phyloP scores from a whole-genome alignment of 2,113 vertebrate species.

The Equus przewalskii region DNA sequence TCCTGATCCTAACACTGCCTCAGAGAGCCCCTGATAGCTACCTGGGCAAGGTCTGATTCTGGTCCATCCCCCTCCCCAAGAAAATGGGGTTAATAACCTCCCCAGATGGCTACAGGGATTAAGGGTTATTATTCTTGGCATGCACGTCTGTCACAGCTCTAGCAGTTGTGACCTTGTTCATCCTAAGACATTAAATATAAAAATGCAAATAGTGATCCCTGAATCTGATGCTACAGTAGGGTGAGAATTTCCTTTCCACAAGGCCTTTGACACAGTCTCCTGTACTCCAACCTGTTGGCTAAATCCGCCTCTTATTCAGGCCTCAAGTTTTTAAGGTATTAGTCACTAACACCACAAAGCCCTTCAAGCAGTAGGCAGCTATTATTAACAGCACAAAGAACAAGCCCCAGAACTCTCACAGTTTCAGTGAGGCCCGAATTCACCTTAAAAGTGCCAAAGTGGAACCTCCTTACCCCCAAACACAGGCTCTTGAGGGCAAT shows the following conservation, averaged over 20 bases:
- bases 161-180: slow-evolving; percentile 66
- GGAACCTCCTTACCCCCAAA: neutral
- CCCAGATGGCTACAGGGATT: slow-evolving; percentile 73
- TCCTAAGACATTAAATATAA: slow-evolving; percentile 62
- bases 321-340: slow-evolving; percentile 72
- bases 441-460: slow-evolving; percentile 18
- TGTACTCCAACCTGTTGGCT: slow-evolving; percentile 39
- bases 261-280: neutral
- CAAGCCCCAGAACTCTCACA: slow-evolving; percentile 46
- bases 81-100: slow-evolving; percentile 76
- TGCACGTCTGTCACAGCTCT: slow-evolving; percentile 38
- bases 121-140: slow-evolving; percentile 74
- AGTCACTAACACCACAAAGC: slow-evolving; percentile 75
- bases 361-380: slow-evolving; percentile 50
- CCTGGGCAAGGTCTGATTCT: slow-evolving; percentile 38
- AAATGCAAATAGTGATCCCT: slow-evolving; percentile 23
- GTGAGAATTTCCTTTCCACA: slow-evolving; percentile 31
- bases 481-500: neutral
- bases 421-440: neutral
- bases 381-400: slow-evolving; percentile 71
- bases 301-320: slow-evolving; percentile 5
- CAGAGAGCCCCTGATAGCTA: slow-evolving; percentile 10
- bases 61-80: neutral
- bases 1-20: slow-evolving; percentile 31
- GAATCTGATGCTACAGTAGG: neutral